phyloP scores from a whole-genome alignment of 2,113 vertebrate genomes.

The Columba janthina region DNA sequence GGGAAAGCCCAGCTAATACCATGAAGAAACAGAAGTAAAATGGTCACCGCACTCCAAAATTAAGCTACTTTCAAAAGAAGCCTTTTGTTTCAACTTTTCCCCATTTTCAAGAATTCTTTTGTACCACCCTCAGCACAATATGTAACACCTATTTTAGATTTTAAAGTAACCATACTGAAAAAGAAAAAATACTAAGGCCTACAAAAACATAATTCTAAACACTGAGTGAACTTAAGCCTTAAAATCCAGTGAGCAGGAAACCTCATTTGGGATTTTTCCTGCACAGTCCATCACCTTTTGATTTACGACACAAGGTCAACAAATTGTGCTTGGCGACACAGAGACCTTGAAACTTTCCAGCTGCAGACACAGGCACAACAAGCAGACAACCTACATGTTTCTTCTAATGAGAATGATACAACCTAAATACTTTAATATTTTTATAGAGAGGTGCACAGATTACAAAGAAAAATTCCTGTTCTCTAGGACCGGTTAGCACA shows the following conservation, averaged over 20 bases:
- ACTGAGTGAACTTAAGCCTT: not conserved
- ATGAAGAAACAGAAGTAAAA: not conserved
- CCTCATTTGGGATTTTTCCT: not conserved
- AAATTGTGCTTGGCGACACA: conserved; percentile 19
- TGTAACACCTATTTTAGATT: not conserved
- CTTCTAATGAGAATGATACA: not conserved
- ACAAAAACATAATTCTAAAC: not conserved
- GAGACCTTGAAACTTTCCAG: conserved; percentile 53
- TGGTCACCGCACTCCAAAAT: not conserved
- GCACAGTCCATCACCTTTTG: not conserved
- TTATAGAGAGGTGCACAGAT: not conserved
- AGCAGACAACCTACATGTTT: not conserved
- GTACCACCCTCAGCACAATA: not conserved
- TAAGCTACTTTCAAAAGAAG: not conserved
- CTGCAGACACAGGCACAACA: conserved; percentile 22
- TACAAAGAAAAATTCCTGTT: not conserved
- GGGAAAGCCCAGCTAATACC: not conserved
- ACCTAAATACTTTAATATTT: not conserved
- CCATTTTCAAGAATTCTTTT: not conserved
- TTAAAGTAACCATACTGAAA: not conserved
- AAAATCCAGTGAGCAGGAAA: not conserved
- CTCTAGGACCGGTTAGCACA: not conserved
- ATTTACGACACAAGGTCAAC: conserved; percentile 53
- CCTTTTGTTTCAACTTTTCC: not conserved
- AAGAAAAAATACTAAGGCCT: not conserved